Conservation (phyloP, 2,113 vertebrate species). For the Trochalopteron elliotii region DNA sequence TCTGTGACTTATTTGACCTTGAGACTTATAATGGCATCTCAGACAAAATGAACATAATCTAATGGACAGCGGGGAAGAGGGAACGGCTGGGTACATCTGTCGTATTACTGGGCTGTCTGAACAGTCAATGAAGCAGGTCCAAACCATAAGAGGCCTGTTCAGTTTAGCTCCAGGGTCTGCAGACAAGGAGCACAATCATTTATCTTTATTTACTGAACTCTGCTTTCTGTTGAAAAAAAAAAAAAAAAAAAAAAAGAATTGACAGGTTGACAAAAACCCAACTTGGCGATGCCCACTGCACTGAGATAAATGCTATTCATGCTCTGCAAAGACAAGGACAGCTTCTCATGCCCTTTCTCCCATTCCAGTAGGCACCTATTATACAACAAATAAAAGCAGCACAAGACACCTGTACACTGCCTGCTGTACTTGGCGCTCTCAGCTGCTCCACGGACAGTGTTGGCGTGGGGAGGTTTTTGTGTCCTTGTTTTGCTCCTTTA, state of each 20-base stretch:
- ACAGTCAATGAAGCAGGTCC: conserved; percentile 88
- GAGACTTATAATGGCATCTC: conserved; percentile 85
- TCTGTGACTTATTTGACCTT: conserved; percentile 82
- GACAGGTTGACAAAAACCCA: conserved; percentile 82
- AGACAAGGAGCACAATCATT: conserved; percentile 82
- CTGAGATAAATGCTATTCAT: conserved; percentile 82
- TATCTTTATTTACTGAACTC: conserved; percentile 89
- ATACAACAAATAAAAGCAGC: conserved; percentile 56
- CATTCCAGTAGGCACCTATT: conserved; percentile 63
- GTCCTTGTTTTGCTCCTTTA: too few relatives aligned
- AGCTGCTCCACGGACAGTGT: too few relatives aligned
- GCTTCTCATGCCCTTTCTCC: conserved; percentile 68
- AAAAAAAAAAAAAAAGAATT: not conserved
- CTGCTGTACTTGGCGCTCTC: too few relatives aligned
- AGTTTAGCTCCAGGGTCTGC: conserved; percentile 84
- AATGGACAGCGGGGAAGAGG: conserved; percentile 83
- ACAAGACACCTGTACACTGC: not conserved
- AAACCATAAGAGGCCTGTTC: conserved; percentile 84
- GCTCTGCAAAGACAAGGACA: conserved; percentile 79
- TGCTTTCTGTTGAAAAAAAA: conserved; percentile 79
- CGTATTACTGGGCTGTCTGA: conserved; percentile 87
- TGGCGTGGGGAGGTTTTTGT: too few relatives aligned
- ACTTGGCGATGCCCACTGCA: conserved; percentile 74
- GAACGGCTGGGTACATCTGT: conserved; percentile 86
- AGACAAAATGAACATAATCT: conserved; percentile 87